Evolutionary conservation across 2,113 vertebrate genomes (phyloP), one percentile per base, ranked within the genome.

Genomic region (Pygoscelis antarcticus): DNA sequence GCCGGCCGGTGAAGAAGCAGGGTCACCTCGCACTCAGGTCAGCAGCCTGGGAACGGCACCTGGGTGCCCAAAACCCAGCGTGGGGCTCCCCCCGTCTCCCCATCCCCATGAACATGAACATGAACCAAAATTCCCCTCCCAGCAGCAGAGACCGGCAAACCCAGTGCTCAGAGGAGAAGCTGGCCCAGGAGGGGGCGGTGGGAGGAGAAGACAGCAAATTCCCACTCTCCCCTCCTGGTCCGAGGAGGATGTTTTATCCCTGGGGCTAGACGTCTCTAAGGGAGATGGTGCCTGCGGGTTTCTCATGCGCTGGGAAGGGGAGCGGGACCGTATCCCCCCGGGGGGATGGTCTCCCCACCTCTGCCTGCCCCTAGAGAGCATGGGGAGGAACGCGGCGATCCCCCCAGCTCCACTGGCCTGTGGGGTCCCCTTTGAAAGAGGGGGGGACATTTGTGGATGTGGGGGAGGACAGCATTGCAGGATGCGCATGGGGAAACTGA

Each of bases 1-100:
- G 0, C 18, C 0, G 1, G 26, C 40, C 2, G 1, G 29, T 19
- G 47, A 54, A 12, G 60, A 58, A 27, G 4, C 1, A 3, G n/a
- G 25, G 38, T 18, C 42, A 29, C 38, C 22, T 71, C 4, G 3
- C 27, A 58, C 12, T 13, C 61, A 22, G 30, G 25, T 61, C 75
- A 69, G 54, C 70, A 57, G n/a, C 44, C 34, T 49, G 55, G 60
- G 21, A 29, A 36, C 25, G 21, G 79, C 54, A 40, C 19, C 19
- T 1, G 0, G 6, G 8, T 82, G 22, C 75, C 57, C 57, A 83
- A 85, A 90, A 54, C n/a, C 42, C n/a, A 76, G 47, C 38, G 18
- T 3, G 1, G 47, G 14, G 47, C 29, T 85, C 16, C 16, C 18
- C 27, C 19, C 15, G 2, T 55, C 15, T 64, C 29, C 34, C 36